Evolutionary conservation across 2,113 vertebrate species (phyloP).

Genomic region (Leucosticte australis): DNA sequence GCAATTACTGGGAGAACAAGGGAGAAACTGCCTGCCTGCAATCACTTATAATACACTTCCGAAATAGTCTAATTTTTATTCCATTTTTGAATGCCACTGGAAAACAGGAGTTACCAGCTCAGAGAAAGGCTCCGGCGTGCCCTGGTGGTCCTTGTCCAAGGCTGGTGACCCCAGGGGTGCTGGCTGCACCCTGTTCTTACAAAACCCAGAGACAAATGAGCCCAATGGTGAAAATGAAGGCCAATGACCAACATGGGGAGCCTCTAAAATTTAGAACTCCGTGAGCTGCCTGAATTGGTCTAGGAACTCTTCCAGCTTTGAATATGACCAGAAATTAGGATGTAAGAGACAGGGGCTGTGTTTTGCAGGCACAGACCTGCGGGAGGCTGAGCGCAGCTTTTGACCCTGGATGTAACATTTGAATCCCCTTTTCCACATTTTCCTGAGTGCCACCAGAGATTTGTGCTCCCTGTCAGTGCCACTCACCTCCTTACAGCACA

Average conservation of each 20-base stretch:
- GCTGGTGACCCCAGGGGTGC: neutral
- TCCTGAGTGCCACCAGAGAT: neutral
- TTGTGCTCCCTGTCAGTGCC: neutral
- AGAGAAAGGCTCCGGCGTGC: neutral
- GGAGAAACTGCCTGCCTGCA: neutral
- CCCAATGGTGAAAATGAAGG: rapidly evolving
- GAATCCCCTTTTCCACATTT: neutral
- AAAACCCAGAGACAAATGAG: rapidly evolving
- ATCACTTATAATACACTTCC: neutral
- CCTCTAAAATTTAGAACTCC: neutral
- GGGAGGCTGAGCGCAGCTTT: rapidly evolving
- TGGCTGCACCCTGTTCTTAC: neutral
- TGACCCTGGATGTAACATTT: neutral
- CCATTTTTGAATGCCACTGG: neutral
- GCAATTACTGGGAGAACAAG: neutral
- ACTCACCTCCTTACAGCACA: rapidly evolving
- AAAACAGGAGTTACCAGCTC: neutral
- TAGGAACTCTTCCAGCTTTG: neutral
- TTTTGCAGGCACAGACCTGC: neutral
- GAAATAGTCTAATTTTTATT: neutral
- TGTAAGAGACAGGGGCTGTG: neutral
- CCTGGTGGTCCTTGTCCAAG: neutral
- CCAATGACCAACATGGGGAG: neutral
- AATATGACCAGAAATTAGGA: neutral
- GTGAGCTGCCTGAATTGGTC: neutral